These are phyloP conservation scores for Oxyteleia sp. DNA, from an alignment of 2,888 invertebrate genomes.

Conservation along the genomic window DNA sequence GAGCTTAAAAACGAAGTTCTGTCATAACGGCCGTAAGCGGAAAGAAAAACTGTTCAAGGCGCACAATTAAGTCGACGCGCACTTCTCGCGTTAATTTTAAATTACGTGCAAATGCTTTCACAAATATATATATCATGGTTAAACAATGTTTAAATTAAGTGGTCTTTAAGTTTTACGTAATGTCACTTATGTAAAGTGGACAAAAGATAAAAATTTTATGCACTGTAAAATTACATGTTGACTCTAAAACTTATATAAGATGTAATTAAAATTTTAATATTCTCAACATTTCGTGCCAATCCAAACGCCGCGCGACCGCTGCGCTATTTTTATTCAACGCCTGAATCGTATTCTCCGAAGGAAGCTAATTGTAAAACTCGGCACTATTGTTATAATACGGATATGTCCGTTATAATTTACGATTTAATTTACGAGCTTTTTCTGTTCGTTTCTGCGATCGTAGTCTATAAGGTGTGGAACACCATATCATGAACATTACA, in stretches of 20 bases:
- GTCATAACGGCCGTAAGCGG: slow-evolving; percentile 18
- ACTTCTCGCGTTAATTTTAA: slow-evolving; percentile 16
- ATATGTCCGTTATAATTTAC: slow-evolving; percentile 66
- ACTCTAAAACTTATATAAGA: slow-evolving; percentile 40
- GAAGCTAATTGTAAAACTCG: slow-evolving; percentile 62
- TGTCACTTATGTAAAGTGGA: slow-evolving; percentile 47
- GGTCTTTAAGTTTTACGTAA: slow-evolving; percentile 54
- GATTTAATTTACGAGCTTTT: slow-evolving; percentile 68
- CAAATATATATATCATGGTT: slow-evolving; percentile 34
- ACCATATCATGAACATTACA: slow-evolving; percentile 70
- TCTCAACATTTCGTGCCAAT: slow-evolving; percentile 37
- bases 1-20: slow-evolving; percentile 76
- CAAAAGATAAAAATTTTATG: slow-evolving; percentile 61
- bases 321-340: slow-evolving; percentile 42
- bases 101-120: slow-evolving; percentile 6
- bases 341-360: slow-evolving; percentile 31
- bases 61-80: slow-evolving; percentile 21
- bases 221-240: slow-evolving; percentile 28
- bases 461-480: slow-evolving; percentile 57
- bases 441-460: slow-evolving; percentile 65
- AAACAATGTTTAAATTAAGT: slow-evolving; percentile 45
- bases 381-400: slow-evolving; percentile 62
- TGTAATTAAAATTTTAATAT: slow-evolving; percentile 54
- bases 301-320: slow-evolving; percentile 6
- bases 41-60: slow-evolving; percentile 33